phyloP scores from a whole-genome alignment of 2,797 vertebrate species.

The Nasua narica region DNA sequence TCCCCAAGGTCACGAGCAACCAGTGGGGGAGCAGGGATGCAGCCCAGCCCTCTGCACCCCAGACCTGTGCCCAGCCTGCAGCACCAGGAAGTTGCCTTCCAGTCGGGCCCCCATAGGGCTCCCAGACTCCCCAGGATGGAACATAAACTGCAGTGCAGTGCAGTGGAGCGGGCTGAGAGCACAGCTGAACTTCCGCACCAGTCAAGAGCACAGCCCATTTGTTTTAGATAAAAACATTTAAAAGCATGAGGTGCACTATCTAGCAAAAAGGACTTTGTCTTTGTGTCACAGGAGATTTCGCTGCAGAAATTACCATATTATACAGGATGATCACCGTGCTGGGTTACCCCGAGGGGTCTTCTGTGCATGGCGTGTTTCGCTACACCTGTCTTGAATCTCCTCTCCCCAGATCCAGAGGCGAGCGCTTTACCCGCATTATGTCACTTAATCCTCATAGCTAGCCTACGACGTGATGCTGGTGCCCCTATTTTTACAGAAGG shows the following conservation, averaged over 20 bases:
- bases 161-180: neutral
- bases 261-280: conserved; percentile 45
- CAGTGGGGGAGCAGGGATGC: neutral
- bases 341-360: neutral
- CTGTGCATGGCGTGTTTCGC: neutral
- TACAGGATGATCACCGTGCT: neutral
- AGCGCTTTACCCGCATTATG: neutral
- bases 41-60: neutral
- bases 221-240: conserved; percentile 59
- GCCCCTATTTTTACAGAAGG: neutral
- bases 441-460: neutral
- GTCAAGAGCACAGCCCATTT: conserved; percentile 46
- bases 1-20: neutral
- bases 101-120: neutral
- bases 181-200: neutral
- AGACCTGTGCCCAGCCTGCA: rapidly evolving
- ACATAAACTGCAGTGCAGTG: neutral
- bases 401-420: neutral
- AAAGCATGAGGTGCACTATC: conserved; percentile 31
- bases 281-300: neutral
- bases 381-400: neutral
- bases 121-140: neutral
- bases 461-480: neutral
- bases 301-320: conserved; percentile 63
- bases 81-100: neutral